Conservation (phyloP, 2,797 vertebrate species). For the Hydrocynus forskahlii region DNA sequence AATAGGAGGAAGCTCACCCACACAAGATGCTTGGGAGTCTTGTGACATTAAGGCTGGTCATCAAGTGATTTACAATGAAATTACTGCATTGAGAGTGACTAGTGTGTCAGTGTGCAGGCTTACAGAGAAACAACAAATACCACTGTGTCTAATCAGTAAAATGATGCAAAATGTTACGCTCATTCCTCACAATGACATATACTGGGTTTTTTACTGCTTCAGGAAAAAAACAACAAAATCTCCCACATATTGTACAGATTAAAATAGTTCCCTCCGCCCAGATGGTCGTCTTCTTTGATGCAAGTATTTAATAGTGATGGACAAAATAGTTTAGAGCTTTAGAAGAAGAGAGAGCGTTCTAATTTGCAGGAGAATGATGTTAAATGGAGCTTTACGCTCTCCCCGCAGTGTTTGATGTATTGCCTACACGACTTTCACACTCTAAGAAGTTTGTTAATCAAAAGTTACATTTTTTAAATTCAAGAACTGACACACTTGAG, state of each 20-base stretch:
- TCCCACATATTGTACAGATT: conserved; percentile 11
- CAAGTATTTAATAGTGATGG: conserved; percentile 12
- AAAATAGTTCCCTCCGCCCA: conserved; percentile 24
- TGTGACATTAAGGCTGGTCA: background rate
- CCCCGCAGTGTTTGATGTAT: background rate
- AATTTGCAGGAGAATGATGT: conserved; percentile 16
- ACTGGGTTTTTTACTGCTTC: background rate
- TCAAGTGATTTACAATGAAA: background rate
- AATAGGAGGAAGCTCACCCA: conserved; percentile 28
- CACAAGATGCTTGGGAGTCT: conserved; percentile 17
- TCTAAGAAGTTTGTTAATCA: conserved; percentile 1
- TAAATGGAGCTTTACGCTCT: conserved; percentile 10
- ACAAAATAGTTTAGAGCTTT: conserved; percentile 15
- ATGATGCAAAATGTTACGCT: background rate
- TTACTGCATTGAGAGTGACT: background rate
- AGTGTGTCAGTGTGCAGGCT: background rate
- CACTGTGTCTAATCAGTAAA: background rate
- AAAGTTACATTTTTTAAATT: background rate
- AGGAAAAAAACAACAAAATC: background rate
- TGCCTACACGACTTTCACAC: background rate
- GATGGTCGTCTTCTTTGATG: conserved; percentile 29
- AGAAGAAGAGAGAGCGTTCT: conserved; percentile 30
- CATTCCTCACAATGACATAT: background rate
- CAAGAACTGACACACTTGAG: background rate
- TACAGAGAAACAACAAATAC: background rate